Evolutionary conservation across 2,113 vertebrate genomes (phyloP), one percentile per base, ranked within the genome.

Genomic region (Pedionomus torquatus): DNA sequence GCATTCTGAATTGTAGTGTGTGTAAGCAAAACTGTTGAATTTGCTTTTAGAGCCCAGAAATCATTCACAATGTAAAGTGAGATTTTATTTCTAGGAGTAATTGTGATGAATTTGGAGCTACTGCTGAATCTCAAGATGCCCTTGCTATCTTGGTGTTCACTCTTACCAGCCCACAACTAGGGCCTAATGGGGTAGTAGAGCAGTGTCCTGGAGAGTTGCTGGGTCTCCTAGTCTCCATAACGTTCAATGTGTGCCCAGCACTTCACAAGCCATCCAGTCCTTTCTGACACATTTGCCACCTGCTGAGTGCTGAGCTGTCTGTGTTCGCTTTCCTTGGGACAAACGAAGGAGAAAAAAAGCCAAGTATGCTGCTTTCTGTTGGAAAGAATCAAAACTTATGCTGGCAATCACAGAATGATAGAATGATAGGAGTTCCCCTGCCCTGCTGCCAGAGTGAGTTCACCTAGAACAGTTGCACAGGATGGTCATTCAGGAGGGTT

Each of bases 141-240:
- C 52, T 93, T 69, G 12, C 14, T 57, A 18, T 33, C 55, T 26
- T 52, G 33, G 11, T 39, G 26, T 44, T 51, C 0, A 0, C 8
- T 44, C n/a, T 46, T 43, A 51, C 17, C 23, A 48, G 13, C 7
- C n/a, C 26, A 43, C 35, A 80, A 2, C 2, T 13, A 31, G 11
- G 17, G 7, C 30, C 39, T 76, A 51, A 10, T 9, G 49, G 37
- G 18, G 52, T 31, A 12, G 33, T 5, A 71, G 30, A n/a, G 5
- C 20, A 4, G 31, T 30, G 21, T 13, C 7, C n/a, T 54, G 28
- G 35, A 18, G 31, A n/a, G 10, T 3, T 58, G 6, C 12, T 58
- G 10, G 33, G 11, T 49, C 1, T 18, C 24, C 37, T 48, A 70
- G 10, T 49, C 1, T 20, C 18, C 37, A 44, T 70, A 46, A 70